Evolutionary conservation across 2,888 invertebrate species (phyloP), one percentile per base, ranked within the genome.

Genomic region (Aporophyla nigra): DNA sequence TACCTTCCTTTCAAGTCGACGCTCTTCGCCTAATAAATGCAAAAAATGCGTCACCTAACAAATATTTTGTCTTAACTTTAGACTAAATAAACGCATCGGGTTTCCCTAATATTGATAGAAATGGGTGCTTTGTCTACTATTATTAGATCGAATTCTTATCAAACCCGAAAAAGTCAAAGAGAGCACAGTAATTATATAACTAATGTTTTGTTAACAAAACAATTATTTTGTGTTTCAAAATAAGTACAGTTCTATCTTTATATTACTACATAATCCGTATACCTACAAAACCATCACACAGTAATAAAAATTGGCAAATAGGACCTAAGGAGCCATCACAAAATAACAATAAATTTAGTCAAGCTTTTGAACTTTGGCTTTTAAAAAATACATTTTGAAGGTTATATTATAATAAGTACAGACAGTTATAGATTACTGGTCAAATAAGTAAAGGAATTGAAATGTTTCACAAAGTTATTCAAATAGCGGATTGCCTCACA

Each of bases 231-330:
- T 75, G 66, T 67, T 53, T 66, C 69, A 84, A 75, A 79, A 71
- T 43, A 71, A 77, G 33, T 40, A 58, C 33, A 76, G 12, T 46
- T 56, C 54, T 71, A 84, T 63, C 3, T 84, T 66, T 80, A 40
- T 81, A 81, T 65, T 80, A 76, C 53, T 68, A 79, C 27, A 51
- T 66, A 76, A 74, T 79, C 68, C 78, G 54, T 82, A 82, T 66
- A 76, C 71, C 71, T 82, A 78, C 65, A 63, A 86, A 81, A 85
- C 81, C 84, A 73, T 80, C 84, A 81, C 80, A 82, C 83, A 59
- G 19, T 83, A 54, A 54, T 59, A 67, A 69, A 76, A 75, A 79
- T 43, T 67, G 74, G 59, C 78, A 81, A 78, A 71, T 74, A 65
- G 74, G n/a, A 69, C 70, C 24, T 59, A 70, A 80, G n/a, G 54